Evolutionary conservation across 2,113 vertebrate genomes (phyloP).

Genomic region (Megaptera novaeangliae): DNA sequence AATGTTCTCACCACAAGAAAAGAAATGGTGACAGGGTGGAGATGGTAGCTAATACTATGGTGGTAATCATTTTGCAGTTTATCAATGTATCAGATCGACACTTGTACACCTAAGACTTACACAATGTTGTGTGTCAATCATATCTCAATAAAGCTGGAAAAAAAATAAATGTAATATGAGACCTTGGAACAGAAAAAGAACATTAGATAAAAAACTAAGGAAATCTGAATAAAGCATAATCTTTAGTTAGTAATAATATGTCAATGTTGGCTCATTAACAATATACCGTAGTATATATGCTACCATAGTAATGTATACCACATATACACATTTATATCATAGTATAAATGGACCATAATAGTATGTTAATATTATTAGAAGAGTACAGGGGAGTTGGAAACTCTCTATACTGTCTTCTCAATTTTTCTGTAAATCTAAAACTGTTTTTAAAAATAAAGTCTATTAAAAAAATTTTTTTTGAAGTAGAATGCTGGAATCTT

Average conservation of each 20-base stretch:
- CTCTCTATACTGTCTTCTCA: not conserved
- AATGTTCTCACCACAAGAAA: not conserved
- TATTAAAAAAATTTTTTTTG: not conserved
- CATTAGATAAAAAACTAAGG: not conserved
- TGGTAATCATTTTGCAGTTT: not conserved
- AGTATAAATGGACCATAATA: not conserved
- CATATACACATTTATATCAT: not conserved
- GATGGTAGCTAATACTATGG: not conserved
- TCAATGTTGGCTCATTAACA: not conserved
- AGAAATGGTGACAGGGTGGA: not conserved
- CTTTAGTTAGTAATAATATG: not conserved
- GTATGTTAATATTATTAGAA: not conserved
- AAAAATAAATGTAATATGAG: not conserved
- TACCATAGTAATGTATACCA: not conserved
- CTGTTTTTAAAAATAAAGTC: not conserved
- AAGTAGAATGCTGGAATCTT: constrained; percentile 77
- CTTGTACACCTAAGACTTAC: not conserved
- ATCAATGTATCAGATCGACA: not conserved
- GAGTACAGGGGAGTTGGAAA: not conserved
- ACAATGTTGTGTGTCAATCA: not conserved
- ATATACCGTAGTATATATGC: not conserved
- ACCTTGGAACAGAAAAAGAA: not conserved
- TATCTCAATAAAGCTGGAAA: not conserved
- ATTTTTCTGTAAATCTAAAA: not conserved
- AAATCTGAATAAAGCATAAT: not conserved